Conservation (phyloP, 1,140 invertebrate species). For the Heliconius congener region DNA sequence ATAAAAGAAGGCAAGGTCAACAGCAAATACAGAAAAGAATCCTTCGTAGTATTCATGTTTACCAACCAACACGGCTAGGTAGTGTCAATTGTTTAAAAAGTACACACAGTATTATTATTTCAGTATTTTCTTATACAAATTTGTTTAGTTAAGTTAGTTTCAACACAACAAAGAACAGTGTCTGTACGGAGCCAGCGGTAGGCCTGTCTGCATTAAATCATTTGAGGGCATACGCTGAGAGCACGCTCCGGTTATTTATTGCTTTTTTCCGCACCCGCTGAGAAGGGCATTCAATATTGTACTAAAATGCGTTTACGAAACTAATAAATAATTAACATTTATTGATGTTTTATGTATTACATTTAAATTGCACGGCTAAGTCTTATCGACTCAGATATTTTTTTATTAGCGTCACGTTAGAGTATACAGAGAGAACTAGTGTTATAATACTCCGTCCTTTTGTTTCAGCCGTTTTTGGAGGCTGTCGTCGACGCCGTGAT, state of each 20-base stretch:
- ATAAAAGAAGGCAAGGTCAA: neutral
- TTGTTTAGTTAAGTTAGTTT: constrained; percentile 17
- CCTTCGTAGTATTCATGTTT: too few relatives aligned
- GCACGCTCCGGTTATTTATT: constrained; percentile 61
- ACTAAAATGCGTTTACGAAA: constrained; percentile 61
- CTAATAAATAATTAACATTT: constrained; percentile 49
- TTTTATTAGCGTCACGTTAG: too few relatives aligned
- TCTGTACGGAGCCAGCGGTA: constrained; percentile 44
- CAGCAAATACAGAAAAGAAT: neutral
- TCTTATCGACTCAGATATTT: neutral
- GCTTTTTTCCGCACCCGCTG: constrained; percentile 58
- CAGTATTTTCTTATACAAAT: constrained; percentile 4
- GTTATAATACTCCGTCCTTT: too few relatives aligned
- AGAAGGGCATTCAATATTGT: constrained; percentile 55
- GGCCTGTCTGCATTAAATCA: constrained; percentile 54
- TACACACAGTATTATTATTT: neutral
- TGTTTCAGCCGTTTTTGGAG: too few relatives aligned
- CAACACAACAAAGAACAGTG: constrained; percentile 31
- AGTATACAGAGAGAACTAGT: too few relatives aligned
- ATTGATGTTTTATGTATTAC: constrained; percentile 14
- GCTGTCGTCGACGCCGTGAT: too few relatives aligned
- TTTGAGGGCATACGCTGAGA: constrained; percentile 51
- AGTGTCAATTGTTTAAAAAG: neutral
- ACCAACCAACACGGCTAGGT: too few relatives aligned
- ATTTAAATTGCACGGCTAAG: neutral